Percentiles rank a stretch among this genome's conserved stretches.
These are phyloP conservation scores for Protobothrops flavoviridis DNA, from an alignment of 2,113 vertebrate species.

Conservation along the genomic window DNA sequence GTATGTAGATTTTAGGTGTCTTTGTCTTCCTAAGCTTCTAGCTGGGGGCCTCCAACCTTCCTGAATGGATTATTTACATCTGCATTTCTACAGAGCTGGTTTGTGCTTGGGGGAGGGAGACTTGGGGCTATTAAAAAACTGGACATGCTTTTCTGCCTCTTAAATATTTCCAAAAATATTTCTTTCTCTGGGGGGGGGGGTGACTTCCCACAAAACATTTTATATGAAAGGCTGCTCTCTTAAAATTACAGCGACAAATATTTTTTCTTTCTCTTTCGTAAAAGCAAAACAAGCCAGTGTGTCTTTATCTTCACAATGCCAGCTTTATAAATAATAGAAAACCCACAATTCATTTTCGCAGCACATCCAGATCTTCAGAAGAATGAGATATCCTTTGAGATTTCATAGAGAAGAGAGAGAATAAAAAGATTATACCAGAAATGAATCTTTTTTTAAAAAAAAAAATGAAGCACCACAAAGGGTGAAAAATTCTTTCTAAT, in stretches of 20 bases:
- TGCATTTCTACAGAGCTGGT: too few species aligned
- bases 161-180: too few species aligned
- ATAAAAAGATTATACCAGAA: not conserved
- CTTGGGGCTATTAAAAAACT: too few species aligned
- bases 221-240: not conserved
- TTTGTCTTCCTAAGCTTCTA: too few species aligned
- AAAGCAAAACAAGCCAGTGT: not conserved
- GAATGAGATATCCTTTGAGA: not conserved
- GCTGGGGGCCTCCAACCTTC: too few species aligned
- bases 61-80: too few species aligned
- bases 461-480: not conserved
- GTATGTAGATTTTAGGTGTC: too few species aligned
- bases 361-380: not conserved
- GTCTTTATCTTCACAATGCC: not conserved
- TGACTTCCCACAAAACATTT: not conserved
- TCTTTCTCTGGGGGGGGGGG: too few species aligned
- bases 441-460: not conserved
- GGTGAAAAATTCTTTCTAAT: not conserved
- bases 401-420: not conserved
- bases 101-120: too few species aligned
- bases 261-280: not conserved
- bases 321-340: constrained; percentile 1
- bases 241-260: not conserved
- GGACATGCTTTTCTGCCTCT: too few species aligned
- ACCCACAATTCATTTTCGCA: not conserved